phyloP scores from a whole-genome alignment of 2,888 invertebrate genomes.

The Lymantria dispar region DNA sequence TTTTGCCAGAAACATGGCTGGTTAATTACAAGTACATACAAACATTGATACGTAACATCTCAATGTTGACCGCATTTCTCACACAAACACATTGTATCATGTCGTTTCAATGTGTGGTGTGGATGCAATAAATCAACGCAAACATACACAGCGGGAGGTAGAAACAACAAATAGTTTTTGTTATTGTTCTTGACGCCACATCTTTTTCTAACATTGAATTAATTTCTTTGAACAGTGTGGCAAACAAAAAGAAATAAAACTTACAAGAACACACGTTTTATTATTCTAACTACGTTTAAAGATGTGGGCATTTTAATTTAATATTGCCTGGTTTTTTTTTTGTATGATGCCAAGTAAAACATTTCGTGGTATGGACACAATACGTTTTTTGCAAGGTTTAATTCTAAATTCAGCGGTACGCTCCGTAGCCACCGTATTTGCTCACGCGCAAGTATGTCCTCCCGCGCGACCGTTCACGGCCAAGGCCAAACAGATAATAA shows the following conservation, averaged over 20 bases:
- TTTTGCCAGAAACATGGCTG: too few relatives aligned
- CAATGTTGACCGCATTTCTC: background rate
- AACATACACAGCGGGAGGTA: constrained; percentile 14
- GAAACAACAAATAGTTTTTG: constrained; percentile 2
- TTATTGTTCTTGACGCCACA: constrained; percentile 9
- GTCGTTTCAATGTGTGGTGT: constrained; percentile 10
- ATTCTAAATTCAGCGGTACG: constrained; percentile 46
- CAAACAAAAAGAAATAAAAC: constrained; percentile 2
- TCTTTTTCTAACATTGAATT: constrained; percentile 12
- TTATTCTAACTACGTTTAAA: constrained; percentile 25
- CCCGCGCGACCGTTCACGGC: constrained; percentile 75
- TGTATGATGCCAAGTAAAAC: constrained; percentile 26
- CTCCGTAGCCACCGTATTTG: constrained; percentile 47
- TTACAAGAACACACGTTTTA: constrained; percentile 11
- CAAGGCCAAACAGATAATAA: constrained; percentile 78
- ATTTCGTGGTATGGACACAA: constrained; percentile 38
- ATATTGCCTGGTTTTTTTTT: constrained; percentile 35
- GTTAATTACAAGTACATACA: too few relatives aligned
- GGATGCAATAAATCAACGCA: constrained; percentile 10
- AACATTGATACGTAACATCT: background rate
- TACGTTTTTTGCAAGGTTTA: constrained; percentile 39
- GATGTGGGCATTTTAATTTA: constrained; percentile 32
- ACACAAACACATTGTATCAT: constrained; percentile 1
- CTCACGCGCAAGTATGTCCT: constrained; percentile 59
- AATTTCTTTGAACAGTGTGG: constrained; percentile 5